Conservation (phyloP, 2,797 vertebrate genomes). For the Phrynocephalus guinanensis region DNA sequence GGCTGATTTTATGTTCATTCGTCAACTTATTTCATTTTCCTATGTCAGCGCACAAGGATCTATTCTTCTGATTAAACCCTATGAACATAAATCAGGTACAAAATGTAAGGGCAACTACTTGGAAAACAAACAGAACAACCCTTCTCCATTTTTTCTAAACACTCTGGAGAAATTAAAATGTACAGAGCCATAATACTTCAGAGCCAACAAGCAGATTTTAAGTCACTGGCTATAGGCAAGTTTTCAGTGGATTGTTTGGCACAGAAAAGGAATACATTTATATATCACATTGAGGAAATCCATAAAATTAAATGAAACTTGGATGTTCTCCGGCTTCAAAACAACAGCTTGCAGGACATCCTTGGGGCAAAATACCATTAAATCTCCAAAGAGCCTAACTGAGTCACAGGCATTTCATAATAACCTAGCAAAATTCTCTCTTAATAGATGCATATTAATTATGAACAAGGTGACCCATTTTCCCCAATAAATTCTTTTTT, state of each 20-base stretch:
- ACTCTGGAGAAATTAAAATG: neutral
- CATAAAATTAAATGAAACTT: slow-evolving; percentile 27
- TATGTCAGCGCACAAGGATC: no score
- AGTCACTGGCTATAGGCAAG: neutral
- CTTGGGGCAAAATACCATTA: neutral
- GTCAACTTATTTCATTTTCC: no score
- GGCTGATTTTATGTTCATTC: no score
- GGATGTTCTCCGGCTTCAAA: slow-evolving; percentile 30
- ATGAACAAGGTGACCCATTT: neutral
- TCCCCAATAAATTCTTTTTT: neutral
- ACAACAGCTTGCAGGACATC: slow-evolving; percentile 24
- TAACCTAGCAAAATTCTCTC: neutral
- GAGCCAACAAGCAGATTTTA: neutral
- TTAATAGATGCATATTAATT: neutral
- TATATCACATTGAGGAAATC: slow-evolving; percentile 10
- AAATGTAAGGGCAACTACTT: no score
- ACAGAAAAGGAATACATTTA: slow-evolving; percentile 9
- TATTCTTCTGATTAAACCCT: no score
- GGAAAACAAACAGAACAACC: no score
- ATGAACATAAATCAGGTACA: no score
- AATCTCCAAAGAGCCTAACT: neutral
- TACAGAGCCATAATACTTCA: neutral
- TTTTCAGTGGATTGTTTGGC: slow-evolving; percentile 10
- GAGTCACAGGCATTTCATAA: slow-evolving; percentile 11
- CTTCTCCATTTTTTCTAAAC: no score